phyloP scores from a whole-genome alignment of 2,888 invertebrate species.

The Mesorhabditis belari region DNA sequence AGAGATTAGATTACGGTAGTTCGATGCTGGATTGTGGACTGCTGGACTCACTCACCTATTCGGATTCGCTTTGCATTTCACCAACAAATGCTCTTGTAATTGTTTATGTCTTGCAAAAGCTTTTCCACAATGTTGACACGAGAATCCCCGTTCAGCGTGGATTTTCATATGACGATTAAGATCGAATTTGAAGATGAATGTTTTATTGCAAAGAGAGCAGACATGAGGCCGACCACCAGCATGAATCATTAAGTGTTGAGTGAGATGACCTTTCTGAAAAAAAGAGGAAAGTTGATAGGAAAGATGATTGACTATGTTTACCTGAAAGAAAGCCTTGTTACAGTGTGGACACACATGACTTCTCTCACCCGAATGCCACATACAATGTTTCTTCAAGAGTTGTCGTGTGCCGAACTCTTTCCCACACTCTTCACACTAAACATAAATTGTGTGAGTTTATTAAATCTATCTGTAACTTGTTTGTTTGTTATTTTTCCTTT shows the following conservation, averaged over 20 bases:
- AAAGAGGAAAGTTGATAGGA: background rate
- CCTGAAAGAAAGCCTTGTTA: constrained; percentile 53
- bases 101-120: constrained; percentile 42
- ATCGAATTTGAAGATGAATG: constrained; percentile 52
- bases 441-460: background rate
- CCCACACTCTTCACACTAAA: constrained; percentile 54
- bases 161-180: constrained; percentile 53
- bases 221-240: constrained; percentile 47
- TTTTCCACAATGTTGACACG: constrained; percentile 41
- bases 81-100: constrained; percentile 38
- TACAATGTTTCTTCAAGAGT: constrained; percentile 55
- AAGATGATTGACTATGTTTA: constrained; percentile 7
- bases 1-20: background rate
- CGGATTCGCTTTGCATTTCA: constrained; percentile 32
- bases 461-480: background rate
- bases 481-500: background rate
- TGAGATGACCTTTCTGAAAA: constrained; percentile 52
- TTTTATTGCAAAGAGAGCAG: constrained; percentile 50
- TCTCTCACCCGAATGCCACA: constrained; percentile 56
- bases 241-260: constrained; percentile 53
- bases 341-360: constrained; percentile 54
- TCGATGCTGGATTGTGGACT: too few relatives aligned
- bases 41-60: too few relatives aligned
- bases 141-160: constrained; percentile 48
- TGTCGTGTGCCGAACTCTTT: constrained; percentile 57